Base-by-base conservation (phyloP, 1,140 invertebrate genomes). In the Ceratoteleas bidentatus region DNA sequence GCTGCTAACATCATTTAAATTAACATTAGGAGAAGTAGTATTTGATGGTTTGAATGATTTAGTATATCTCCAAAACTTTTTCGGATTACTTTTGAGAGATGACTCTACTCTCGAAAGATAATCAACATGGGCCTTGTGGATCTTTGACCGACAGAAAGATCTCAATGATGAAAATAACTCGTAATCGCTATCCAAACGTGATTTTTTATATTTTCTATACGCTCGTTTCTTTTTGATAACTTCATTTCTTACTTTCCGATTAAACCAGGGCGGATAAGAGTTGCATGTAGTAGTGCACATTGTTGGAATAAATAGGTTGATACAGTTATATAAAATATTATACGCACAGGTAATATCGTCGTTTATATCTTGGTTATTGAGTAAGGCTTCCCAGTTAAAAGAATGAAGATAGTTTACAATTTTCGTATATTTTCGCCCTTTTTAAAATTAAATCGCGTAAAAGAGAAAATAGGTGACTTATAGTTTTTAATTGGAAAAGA, bases 21-120 rank as follows among this genome's bases (percentile, higher is more conserved):
- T 43, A 8, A 43, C 40, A 43, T 43, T 4, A 11, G 8, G 6
- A 8, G 40, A 11, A 3, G n/a, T 43, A 11, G 8, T 43, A 24
- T 64, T 43, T 10, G 40, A 32, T 0, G 15, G 6, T 10, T 32
- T 40, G 47, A 68, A 40, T 7, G 40, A 36, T 0, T 15, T 54
- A 9, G 62, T 45, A 11, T 54, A 66, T 43, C 54, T 66, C 62
- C 50, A 66, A 43, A 62, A 62, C 36, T 36, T 36, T 38, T 62
- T 50, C 0, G 60, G 60, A n/a, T 62, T 38, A 8, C 6, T 11
- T n/a, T n/a, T n/a, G n/a, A n/a, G n/a, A n/a, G n/a, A n/a, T n/a
- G n/a, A n/a, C n/a, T 13, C 2, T n/a, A 40, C n/a, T 8, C 33
- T 8, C 13, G n/a, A 43, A 33, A 54, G 13, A 34, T 66, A 54